Percentiles rank a stretch among this genome's conserved stretches.
Evolutionary conservation across 1,140 invertebrate species (phyloP).

Genomic region (Zaprionus vittiger): DNA sequence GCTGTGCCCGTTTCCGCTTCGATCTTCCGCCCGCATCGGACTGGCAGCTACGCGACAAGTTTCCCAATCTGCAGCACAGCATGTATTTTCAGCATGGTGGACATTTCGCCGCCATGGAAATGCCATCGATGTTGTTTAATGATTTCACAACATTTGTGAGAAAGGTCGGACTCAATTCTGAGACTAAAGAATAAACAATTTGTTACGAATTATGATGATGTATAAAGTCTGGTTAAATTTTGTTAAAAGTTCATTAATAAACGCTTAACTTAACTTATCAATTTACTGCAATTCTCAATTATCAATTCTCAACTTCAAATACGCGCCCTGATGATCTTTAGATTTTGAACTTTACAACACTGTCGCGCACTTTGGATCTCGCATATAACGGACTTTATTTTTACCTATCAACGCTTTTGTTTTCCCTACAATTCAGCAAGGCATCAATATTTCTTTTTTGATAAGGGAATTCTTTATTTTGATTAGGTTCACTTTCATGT

Average conservation of each 20-base stretch:
- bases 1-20: slow-evolving; percentile 88
- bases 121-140: slow-evolving; percentile 88
- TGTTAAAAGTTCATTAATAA: slow-evolving; percentile 4
- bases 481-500: neutral
- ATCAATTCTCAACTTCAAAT: neutral
- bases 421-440: neutral
- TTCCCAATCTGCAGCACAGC: slow-evolving; percentile 87
- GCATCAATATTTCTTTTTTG: neutral
- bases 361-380: neutral
- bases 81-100: slow-evolving; percentile 89
- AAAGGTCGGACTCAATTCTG: slow-evolving; percentile 49
- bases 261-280: neutral
- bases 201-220: neutral
- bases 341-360: neutral
- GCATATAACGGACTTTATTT: neutral
- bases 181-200: neutral
- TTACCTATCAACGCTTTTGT: neutral
- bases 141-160: slow-evolving; percentile 85
- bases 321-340: neutral
- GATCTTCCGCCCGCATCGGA: slow-evolving; percentile 88
- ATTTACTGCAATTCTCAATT: neutral
- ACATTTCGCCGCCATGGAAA: slow-evolving; percentile 94
- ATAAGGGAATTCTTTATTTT: neutral
- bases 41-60: slow-evolving; percentile 87
- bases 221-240: neutral